A percentile compares a stretch with the other conserved stretches of the same genome.
These are phyloP conservation scores for Andrena praecox DNA, from an alignment of 2,888 invertebrate species.

Conservation along the genomic window DNA sequence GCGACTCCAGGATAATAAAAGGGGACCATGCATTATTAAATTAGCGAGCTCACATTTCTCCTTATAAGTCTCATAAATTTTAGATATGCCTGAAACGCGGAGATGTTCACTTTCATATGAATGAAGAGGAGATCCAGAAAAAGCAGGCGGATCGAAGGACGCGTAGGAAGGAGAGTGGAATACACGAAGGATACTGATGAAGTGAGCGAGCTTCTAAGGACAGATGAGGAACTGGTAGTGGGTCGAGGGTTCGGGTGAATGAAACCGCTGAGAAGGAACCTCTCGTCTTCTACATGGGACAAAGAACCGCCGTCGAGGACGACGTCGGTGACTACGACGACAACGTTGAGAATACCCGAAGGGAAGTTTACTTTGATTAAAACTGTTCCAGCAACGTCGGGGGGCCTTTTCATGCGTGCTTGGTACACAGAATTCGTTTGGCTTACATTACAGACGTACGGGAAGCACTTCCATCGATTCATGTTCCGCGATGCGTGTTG, in stretches of 20 bases:
- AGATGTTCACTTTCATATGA: neutral
- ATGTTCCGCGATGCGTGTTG: slow-evolving; percentile 10
- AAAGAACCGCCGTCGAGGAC: slow-evolving; percentile 55
- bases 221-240: slow-evolving; percentile 49
- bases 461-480: slow-evolving; percentile 43
- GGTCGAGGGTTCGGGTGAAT: slow-evolving; percentile 60
- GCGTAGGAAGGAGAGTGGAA: neutral
- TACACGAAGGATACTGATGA: slow-evolving; percentile 53
- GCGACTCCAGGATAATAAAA: too few species aligned
- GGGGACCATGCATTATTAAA: too few species aligned
- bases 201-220: slow-evolving; percentile 57
- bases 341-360: slow-evolving; percentile 44
- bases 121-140: neutral
- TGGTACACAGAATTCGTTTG: slow-evolving; percentile 46
- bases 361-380: slow-evolving; percentile 76
- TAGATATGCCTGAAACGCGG: neutral
- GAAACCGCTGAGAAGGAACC: slow-evolving; percentile 57
- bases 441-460: slow-evolving; percentile 28
- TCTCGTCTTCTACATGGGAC: slow-evolving; percentile 55
- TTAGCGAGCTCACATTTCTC: too few species aligned
- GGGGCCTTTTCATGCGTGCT: slow-evolving; percentile 57
- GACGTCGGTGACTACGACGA: slow-evolving; percentile 32
- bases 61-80: neutral
- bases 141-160: neutral
- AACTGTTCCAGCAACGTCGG: slow-evolving; percentile 70